These are phyloP conservation scores for Sceloporus undulatus DNA, from an alignment of 2,113 vertebrate genomes.

Conservation along the genomic window DNA sequence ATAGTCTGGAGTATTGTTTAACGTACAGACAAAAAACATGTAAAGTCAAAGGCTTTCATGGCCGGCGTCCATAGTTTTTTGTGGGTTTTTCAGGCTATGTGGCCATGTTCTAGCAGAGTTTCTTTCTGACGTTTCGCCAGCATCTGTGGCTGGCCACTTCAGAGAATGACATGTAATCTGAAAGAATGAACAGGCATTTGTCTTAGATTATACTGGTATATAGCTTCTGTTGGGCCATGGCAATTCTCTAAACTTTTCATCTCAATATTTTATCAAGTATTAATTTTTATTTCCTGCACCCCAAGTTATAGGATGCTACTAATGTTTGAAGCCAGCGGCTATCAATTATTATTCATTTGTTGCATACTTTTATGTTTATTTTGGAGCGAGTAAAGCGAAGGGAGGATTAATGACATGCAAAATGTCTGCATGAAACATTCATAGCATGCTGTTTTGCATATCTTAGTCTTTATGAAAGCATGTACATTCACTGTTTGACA, in stretches of 20 bases:
- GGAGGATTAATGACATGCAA: slow-evolving; percentile 10
- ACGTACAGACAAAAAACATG: background rate
- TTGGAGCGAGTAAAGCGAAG: background rate
- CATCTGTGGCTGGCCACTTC: too few relatives aligned
- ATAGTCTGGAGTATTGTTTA: background rate
- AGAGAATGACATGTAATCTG: too few relatives aligned
- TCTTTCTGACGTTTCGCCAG: too few relatives aligned
- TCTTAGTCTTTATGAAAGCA: slow-evolving; percentile 15
- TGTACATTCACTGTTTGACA: slow-evolving; percentile 13
- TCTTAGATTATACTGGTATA: too few relatives aligned
- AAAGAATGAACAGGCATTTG: background rate
- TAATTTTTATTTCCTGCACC: background rate
- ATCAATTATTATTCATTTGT: slow-evolving; percentile 12
- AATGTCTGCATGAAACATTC: slow-evolving; percentile 27
- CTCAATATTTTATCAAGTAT: slow-evolving; percentile 15
- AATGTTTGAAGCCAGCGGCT: background rate
- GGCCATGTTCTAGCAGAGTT: too few relatives aligned
- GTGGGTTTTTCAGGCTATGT: too few relatives aligned
- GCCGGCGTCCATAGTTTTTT: too few relatives aligned
- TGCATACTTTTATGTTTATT: slow-evolving; percentile 14
- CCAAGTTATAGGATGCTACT: background rate
- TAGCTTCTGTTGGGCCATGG: too few relatives aligned
- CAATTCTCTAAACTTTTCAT: background rate
- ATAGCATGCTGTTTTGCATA: slow-evolving; percentile 28
- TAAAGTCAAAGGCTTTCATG: too few relatives aligned